Percentiles rank a stretch among this genome's conserved stretches.
These are phyloP conservation scores for Goniozus legneri DNA, from an alignment of 1,140 invertebrate genomes.

Conservation along the genomic window DNA sequence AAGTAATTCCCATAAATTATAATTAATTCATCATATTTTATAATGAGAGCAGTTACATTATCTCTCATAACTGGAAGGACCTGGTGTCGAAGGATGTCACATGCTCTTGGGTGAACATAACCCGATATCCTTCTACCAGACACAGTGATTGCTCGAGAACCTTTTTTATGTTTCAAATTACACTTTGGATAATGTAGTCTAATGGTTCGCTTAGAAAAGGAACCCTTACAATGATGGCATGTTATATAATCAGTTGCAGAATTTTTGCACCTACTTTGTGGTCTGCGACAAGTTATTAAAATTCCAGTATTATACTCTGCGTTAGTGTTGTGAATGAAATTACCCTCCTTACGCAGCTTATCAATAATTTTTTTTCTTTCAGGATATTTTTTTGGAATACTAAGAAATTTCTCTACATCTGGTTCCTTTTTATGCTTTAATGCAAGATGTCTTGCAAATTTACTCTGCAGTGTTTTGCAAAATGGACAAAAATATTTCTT, in stretches of 20 bases:
- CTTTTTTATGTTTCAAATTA: no score
- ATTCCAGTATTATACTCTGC: constrained; percentile 7
- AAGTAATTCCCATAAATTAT: constrained; percentile 21
- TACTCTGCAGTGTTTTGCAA: constrained; percentile 12
- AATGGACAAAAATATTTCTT: constrained; percentile 14
- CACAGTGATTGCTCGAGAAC: no score
- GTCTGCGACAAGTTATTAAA: constrained; percentile 13
- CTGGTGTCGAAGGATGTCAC: constrained; percentile 6
- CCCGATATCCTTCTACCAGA: no score
- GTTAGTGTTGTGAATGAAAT: constrained; percentile 12
- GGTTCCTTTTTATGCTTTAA: constrained; percentile 8
- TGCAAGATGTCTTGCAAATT: constrained; percentile 16
- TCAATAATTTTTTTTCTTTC: constrained; percentile 13
- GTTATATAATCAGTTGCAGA: no score
- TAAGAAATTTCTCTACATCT: constrained; percentile 11
- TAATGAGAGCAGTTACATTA: constrained; percentile 6
- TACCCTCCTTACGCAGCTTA: constrained; percentile 8
- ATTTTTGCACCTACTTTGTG: no score
- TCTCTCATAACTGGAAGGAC: constrained; percentile 16
- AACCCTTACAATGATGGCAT: no score
- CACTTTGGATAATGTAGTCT: no score
- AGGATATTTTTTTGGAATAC: constrained; percentile 4
- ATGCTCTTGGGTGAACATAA: no score
- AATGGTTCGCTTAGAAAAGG: no score
- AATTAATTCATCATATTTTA: constrained; percentile 18